Evolutionary conservation across 1,140 invertebrate species (phyloP).

Genomic region (Drosophila ambigua): DNA sequence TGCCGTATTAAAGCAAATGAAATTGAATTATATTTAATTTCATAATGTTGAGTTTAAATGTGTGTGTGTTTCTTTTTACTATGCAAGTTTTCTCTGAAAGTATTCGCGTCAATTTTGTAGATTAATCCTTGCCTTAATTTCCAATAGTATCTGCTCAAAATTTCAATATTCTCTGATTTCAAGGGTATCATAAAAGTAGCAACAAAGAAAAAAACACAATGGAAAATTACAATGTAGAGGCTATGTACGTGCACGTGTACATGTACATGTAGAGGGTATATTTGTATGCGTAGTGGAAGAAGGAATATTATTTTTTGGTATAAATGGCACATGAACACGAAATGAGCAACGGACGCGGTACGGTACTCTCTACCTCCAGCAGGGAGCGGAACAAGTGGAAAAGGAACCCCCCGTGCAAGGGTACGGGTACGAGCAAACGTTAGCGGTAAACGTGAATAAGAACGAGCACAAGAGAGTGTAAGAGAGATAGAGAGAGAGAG

Average conservation of each 20-base stretch:
- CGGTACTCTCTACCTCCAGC: too few relatives aligned
- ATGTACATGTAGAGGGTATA: too few relatives aligned
- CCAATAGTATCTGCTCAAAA: too few relatives aligned
- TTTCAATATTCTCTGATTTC: too few relatives aligned
- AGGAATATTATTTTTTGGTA: conserved; percentile 80
- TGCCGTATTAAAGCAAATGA: too few relatives aligned
- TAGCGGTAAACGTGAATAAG: conserved; percentile 19
- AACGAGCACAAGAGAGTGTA: not conserved
- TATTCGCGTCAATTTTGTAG: too few relatives aligned
- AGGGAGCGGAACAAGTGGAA: not conserved
- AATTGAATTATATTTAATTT: too few relatives aligned
- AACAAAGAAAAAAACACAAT: conserved; percentile 5
- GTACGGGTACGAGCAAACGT: conserved; percentile 19
- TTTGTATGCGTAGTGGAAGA: conserved; percentile 1
- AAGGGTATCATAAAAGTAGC: conserved; percentile 17
- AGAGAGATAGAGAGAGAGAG: not conserved
- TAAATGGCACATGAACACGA: conserved; percentile 80
- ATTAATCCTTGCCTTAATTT: too few relatives aligned
- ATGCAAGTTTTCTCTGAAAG: too few relatives aligned
- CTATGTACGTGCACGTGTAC: not conserved
- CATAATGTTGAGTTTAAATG: too few relatives aligned
- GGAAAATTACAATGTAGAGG: conserved; percentile 37
- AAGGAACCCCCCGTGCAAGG: not conserved
- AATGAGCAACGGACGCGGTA: conserved; percentile 59
- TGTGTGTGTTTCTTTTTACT: too few relatives aligned